Percentiles rank a stretch among this genome's conserved stretches.
These are phyloP conservation scores for Diacarnus erythraeanus DNA, from an alignment of 37 sponge, comb jelly and placozoan species.

Conservation along the genomic window DNA sequence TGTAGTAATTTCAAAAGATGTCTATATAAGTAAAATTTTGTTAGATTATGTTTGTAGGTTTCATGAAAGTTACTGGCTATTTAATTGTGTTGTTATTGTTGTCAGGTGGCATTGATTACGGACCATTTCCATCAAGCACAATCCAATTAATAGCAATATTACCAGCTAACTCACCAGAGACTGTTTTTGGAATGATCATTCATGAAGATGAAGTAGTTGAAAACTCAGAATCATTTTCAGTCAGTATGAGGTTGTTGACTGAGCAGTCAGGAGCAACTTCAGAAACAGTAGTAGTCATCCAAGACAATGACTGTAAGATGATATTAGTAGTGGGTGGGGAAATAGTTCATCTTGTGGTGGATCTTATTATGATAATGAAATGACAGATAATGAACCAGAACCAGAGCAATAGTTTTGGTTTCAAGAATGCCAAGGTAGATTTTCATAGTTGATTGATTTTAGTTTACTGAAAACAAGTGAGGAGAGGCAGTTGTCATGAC, in stretches of 20 bases:
- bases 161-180: neutral
- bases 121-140: neutral
- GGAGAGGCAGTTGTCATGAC: no score
- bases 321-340: neutral
- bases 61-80: no score
- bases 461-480: no score
- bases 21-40: no score
- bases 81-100: neutral
- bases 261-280: no score
- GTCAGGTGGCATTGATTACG: conserved; percentile 15
- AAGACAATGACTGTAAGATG: conserved; percentile 11
- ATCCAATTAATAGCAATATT: neutral
- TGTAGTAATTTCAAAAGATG: no score
- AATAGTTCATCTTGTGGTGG: no score
- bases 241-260: neutral
- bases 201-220: conserved; percentile 3
- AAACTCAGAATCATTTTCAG: conserved; percentile 5
- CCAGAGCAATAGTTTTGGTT: no score
- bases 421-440: no score
- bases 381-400: neutral
- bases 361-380: neutral
- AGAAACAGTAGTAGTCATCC: neutral
- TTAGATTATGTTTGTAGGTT: no score
- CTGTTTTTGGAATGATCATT: conserved; percentile 6
- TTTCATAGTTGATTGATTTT: no score